Evolutionary conservation across 2,113 vertebrate species (phyloP).

Genomic region (Acanthochromis polyacanthus): DNA sequence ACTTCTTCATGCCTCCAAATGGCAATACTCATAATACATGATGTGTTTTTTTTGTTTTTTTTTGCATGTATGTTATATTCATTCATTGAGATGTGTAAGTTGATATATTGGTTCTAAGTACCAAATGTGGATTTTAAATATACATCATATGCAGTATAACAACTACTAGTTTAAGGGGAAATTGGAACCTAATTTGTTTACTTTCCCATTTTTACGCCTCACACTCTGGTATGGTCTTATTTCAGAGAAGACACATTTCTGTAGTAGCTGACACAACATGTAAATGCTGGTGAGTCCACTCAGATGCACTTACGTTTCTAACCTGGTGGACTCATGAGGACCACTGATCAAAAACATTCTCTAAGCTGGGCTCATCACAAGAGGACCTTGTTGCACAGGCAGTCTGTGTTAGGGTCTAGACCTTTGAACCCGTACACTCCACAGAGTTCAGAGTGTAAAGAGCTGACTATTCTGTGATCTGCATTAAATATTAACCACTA

Average conservation of each 20-base stretch:
- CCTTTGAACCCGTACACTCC: too few species aligned
- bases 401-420: not conserved
- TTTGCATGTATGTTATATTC: not conserved
- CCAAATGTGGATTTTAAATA: not conserved
- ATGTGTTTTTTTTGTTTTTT: not conserved
- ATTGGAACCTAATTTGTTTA: not conserved
- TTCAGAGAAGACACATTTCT: not conserved
- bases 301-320: not conserved
- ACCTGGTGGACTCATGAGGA: constrained; percentile 7
- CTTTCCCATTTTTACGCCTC: not conserved
- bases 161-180: not conserved
- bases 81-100: not conserved
- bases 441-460: too few species aligned
- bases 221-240: not conserved
- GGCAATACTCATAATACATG: not conserved
- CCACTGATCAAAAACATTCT: constrained; percentile 21
- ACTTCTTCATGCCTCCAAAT: not conserved
- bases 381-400: constrained; percentile 1
- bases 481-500: too few species aligned
- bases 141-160: not conserved
- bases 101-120: not conserved
- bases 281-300: not conserved
- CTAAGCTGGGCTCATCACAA: constrained; percentile 17
- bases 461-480: too few species aligned
- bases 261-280: not conserved